These are phyloP conservation scores for Atopsyche davidsoni DNA, from an alignment of 1,140 invertebrate genomes.

Conservation along the genomic window DNA sequence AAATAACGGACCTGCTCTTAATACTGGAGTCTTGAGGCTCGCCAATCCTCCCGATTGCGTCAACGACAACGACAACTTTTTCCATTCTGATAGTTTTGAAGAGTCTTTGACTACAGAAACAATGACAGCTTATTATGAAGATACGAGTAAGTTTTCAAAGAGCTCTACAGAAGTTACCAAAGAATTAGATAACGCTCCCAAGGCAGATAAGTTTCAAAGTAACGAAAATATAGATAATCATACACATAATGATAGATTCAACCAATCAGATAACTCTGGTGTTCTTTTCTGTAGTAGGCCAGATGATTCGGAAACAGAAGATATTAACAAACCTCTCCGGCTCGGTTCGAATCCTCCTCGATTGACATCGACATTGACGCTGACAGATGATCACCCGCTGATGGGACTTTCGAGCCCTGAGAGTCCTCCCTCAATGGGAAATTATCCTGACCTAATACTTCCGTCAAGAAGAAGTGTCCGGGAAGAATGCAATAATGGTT, in stretches of 20 bases:
- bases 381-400: conserved; percentile 29
- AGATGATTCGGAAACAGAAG: too few species aligned
- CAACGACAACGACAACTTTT: conserved; percentile 6
- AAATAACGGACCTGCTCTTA: not conserved
- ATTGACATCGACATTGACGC: conserved; percentile 24
- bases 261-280: too few species aligned
- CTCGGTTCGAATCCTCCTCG: conserved; percentile 6
- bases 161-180: not conserved
- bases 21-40: conserved; percentile 12
- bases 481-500: conserved; percentile 1
- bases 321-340: not conserved
- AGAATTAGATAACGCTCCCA: conserved; percentile 6
- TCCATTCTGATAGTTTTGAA: conserved; percentile 7
- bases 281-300: too few species aligned
- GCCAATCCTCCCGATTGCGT: conserved; percentile 12
- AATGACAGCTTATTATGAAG: conserved; percentile 7
- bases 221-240: too few species aligned
- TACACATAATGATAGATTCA: too few species aligned
- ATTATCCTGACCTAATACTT: conserved; percentile 27
- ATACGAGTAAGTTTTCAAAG: conserved; percentile 8
- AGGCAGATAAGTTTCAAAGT: not conserved
- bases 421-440: conserved; percentile 25
- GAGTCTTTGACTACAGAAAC: not conserved
- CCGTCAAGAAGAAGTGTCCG: conserved; percentile 15
- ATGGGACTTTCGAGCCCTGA: conserved; percentile 29